Conservation (phyloP, 2,113 vertebrate genomes). For the Amblyornis subalaris region DNA sequence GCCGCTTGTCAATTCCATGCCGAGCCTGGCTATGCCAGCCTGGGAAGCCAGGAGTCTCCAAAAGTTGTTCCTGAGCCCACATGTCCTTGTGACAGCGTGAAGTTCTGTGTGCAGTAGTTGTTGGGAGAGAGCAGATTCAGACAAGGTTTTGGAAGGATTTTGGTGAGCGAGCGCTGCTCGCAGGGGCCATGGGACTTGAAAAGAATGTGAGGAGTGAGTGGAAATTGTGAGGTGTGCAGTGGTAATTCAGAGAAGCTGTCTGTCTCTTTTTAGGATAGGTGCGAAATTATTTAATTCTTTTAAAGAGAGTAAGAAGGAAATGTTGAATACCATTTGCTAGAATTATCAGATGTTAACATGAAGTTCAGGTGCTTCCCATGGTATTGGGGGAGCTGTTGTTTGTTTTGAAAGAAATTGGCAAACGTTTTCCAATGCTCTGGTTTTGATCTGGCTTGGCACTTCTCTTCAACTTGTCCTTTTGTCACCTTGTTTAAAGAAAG, state of each 20-base stretch:
- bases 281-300: background rate
- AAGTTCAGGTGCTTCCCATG: background rate
- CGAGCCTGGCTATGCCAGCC: slow-evolving; percentile 36
- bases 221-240: slow-evolving; percentile 53
- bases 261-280: slow-evolving; percentile 27
- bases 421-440: background rate
- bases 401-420: slow-evolving; percentile 6
- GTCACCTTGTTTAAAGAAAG: slow-evolving; percentile 42
- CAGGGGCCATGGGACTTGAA: slow-evolving; percentile 51
- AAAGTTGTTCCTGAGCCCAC: slow-evolving; percentile 31
- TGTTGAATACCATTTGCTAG: slow-evolving; percentile 18
- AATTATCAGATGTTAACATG: slow-evolving; percentile 16
- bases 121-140: slow-evolving; percentile 29
- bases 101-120: background rate
- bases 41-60: slow-evolving; percentile 3
- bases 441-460: slow-evolving; percentile 26
- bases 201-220: slow-evolving; percentile 54
- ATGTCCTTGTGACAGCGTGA: slow-evolving; percentile 27
- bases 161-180: slow-evolving; percentile 60
- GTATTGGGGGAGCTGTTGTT: background rate
- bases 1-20: background rate
- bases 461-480: slow-evolving; percentile 45
- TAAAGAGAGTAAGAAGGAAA: background rate
- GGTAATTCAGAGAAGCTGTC: slow-evolving; percentile 53
- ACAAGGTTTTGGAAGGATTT: slow-evolving; percentile 57